Evolutionary conservation across 1,140 invertebrate species (phyloP), one percentile per base, ranked within the genome.

Genomic region (Zaprionus ghesquierei): DNA sequence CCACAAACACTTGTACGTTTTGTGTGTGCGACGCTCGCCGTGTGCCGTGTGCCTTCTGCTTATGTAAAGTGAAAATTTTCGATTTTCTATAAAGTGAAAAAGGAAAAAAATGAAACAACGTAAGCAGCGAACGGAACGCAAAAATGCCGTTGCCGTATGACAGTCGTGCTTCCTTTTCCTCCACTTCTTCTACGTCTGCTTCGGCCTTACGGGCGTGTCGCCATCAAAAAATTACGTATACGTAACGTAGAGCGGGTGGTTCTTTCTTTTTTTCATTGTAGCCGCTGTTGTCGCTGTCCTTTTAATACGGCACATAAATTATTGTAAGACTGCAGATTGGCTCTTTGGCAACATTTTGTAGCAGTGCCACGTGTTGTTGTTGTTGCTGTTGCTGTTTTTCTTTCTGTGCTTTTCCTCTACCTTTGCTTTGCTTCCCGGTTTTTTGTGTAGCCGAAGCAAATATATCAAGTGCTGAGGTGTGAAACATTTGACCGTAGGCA

Each of bases 231-330:
- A 87, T 87, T 87, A 87, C 82, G 82, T 87, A 87, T 87, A 89
- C 84, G 82, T 82, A 79, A 68, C 62, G 72, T 84, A 73, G 71
- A 60, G 22, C 33, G 55, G 18, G 56, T 50, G 44, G 46, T 53
- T 44, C 51, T 61, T 59, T 51, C 58, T 23, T 60, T 75, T 49
- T 58, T 58, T 38, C 62, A 22, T 58, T 75, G 65, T 55, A 51
- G 61, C 60, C 82, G 79, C 60, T 87, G 79, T 87, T 84, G 80
- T 77, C 73, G 79, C 71, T 89, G 84, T 87, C 84, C 84, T 89
- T 86, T 86, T 86, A 86, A 86, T 86, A 86, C 71, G 84, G 84
- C 79, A 87, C 82, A 87, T 87, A 87, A 87, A 87, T 87, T 89
- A 87, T 87, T 87, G 79, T 79, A 82, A 89, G 76, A 89, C 84